Base-by-base conservation (phyloP, 1,140 invertebrate genomes). In the Drosophila oshimai region DNA sequence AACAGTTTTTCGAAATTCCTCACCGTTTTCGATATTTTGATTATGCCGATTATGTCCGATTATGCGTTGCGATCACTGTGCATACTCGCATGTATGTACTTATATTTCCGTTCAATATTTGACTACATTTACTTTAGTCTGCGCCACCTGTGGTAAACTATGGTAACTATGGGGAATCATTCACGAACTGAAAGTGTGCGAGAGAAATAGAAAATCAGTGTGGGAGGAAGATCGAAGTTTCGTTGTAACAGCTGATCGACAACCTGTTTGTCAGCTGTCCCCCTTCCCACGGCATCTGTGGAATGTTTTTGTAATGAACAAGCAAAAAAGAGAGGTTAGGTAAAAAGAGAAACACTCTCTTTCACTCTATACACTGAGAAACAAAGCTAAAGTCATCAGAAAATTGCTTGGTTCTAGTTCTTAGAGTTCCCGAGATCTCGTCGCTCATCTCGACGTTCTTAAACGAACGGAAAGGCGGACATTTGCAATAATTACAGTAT, bases 211-310 rank as follows among this genome's bases (percentile, higher is more conserved):
- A 24, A 12, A 42, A 34, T 9, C 6, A 7, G 12, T 54, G 29
- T 26, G 22, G 4, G 13, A 10, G 22, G n/a, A n/a, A n/a, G n/a
- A n/a, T n/a, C n/a, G n/a, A n/a, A n/a, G n/a, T n/a, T n/a, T n/a
- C n/a, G n/a, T 44, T 44, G 26, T 13, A 49, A 54, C 71, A 53
- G 71, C 55, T 83, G 79, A 83, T 54, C 67, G 76, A 74, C 76
- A 80, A 79, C 64, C 70, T 79, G 74, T 73, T 78, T 50, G 37
- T 50, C 64, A 45, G 39, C 29, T 41, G 26, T 49, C 61, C 31
- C 31, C 58, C 15, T n/a, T 64, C n/a, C 12, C 41, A 13, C 7
- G 13, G 6, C 33, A 58, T 36, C 22, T 83, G 47, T 47, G 55
- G 50, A 41, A 81, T 54, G 49, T 41, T 61, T 55, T 50, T 29